These are phyloP conservation scores for Sphyrna mokarran DNA, from an alignment of 2,113 vertebrate species.

Conservation along the genomic window DNA sequence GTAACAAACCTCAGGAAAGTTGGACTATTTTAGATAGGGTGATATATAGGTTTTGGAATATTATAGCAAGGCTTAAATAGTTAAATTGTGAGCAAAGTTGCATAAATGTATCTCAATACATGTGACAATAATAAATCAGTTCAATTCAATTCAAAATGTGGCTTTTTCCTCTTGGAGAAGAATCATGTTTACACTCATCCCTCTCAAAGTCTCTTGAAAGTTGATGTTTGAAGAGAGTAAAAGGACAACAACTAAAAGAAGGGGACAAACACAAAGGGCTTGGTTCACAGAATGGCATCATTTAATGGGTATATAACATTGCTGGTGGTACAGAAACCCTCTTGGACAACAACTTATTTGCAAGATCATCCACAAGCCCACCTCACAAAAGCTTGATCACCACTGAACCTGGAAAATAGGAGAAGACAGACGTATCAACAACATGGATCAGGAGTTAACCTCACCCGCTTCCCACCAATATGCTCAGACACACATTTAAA, in stretches of 20 bases:
- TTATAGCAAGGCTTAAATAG: not conserved
- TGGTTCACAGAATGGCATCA: not conserved
- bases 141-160: too few relatives aligned
- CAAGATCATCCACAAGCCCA: not conserved
- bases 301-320: conserved; percentile 18
- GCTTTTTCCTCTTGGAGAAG: not conserved
- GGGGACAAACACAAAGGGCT: not conserved
- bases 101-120: not conserved
- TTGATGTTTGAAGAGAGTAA: not conserved
- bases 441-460: not conserved
- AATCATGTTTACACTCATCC: not conserved
- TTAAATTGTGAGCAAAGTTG: not conserved
- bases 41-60: not conserved
- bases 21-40: not conserved
- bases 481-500: not conserved
- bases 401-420: conserved; percentile 18
- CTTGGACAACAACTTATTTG: not conserved
- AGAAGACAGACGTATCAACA: not conserved
- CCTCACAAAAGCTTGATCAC: not conserved
- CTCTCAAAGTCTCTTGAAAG: not conserved
- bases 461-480: not conserved
- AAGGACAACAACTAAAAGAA: not conserved
- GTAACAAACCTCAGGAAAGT: not conserved
- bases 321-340: not conserved
- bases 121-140: too few relatives aligned